A percentile compares a stretch with the other conserved stretches of the same genome.
phyloP scores from a whole-genome alignment of 37 sponge, comb jelly and placozoan species.

The Sycon ciliatum region DNA sequence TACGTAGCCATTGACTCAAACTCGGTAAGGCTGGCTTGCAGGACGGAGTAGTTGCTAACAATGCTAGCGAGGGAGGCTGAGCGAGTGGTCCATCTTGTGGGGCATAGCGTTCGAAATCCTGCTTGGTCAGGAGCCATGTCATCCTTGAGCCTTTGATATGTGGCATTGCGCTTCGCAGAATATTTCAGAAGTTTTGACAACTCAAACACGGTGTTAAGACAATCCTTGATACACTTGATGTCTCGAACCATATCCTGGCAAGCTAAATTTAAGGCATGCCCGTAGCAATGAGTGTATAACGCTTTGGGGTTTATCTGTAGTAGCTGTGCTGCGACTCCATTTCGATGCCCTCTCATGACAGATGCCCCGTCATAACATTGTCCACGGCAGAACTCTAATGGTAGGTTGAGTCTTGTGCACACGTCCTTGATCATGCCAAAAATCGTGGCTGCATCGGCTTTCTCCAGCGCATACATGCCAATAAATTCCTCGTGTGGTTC shows the following conservation, averaged over 20 bases:
- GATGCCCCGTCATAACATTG: constrained; percentile 63
- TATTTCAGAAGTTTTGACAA: constrained; percentile 28
- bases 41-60: constrained; percentile 5
- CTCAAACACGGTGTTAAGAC: constrained; percentile 29
- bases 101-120: constrained; percentile 14
- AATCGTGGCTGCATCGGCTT: constrained; percentile 41
- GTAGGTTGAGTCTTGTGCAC: constrained; percentile 22
- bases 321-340: constrained; percentile 27
- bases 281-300: constrained; percentile 32
- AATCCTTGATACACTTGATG: constrained; percentile 24
- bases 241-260: constrained; percentile 23
- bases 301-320: constrained; percentile 22
- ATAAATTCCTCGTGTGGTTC: constrained; percentile 57
- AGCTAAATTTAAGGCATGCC: constrained; percentile 39
- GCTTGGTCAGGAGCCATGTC: constrained; percentile 25
- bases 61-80: background rate
- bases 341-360: constrained; percentile 20
- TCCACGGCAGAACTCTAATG: constrained; percentile 26
- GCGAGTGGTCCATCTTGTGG: background rate
- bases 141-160: constrained; percentile 28
- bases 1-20: background rate
- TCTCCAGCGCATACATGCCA: constrained; percentile 48
- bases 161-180: constrained; percentile 34
- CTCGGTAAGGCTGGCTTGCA: background rate
- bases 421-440: constrained; percentile 25